Evolutionary conservation across 2,888 invertebrate species (phyloP), one percentile per base, ranked within the genome.

Genomic region (Ophion costatus): DNA sequence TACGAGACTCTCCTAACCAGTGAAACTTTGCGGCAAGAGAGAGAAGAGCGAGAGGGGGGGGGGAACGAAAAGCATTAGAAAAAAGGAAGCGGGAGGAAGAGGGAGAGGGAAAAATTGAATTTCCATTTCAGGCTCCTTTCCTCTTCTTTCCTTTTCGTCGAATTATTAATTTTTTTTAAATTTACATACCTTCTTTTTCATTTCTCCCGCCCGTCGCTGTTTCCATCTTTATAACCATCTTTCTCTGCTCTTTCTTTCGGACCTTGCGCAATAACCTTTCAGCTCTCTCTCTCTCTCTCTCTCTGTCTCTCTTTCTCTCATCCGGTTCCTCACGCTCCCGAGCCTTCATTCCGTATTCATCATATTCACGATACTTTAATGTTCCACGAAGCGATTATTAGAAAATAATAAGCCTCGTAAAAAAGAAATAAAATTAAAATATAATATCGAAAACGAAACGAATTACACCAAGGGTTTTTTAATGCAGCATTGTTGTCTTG

Each of bases 351-450:
- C 24, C 78, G 66, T 75, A 84, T 81, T 84, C 81, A 81, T 81
- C 78, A 69, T 74, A 81, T 74, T 78, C 78, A 24, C 75, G 22
- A 78, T 79, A 45, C 70, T 84, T 81, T 75, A 78, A 84, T 82
- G 79, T 84, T 84, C 74, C 70, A 66, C 78, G 75, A 84, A 81
- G 70, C 63, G 80, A 70, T 84, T 22, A 84, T 81, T 81, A 81
- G 59, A 81, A 78, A 81, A 84, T 83, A 79, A 83, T 29, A 29
- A 29, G 29, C 4, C 29, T 29, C 29, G 29, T 29, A 29, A 29
- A 29, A 29, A 29, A 29, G 29, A 29, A 29, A 29, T 29, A 29
- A 29, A 29, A 29, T 29, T 29, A 80, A 76, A 64, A 67, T 38
- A 70, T 71, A 56, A 64, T 45, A 10, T 7, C 4, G 38, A 77